These are phyloP conservation scores for Fukomys damarensis DNA, from an alignment of 2,113 vertebrate genomes.

Conservation along the genomic window DNA sequence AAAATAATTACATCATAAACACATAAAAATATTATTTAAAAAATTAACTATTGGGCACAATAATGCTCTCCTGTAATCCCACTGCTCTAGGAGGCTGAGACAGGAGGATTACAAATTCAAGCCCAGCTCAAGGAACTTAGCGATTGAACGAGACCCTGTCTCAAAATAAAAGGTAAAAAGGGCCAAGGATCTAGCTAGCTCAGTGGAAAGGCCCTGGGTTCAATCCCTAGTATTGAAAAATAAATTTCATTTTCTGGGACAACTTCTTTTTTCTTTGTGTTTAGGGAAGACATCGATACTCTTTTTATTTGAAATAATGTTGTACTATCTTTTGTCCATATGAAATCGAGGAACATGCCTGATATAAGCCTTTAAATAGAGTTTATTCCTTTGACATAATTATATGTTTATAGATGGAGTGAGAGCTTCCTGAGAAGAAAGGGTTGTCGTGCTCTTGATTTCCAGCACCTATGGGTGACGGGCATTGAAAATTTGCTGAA, in stretches of 20 bases:
- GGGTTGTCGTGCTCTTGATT: neutral
- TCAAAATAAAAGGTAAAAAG: neutral
- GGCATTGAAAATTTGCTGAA: slow-evolving; percentile 5
- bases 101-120: neutral
- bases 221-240: too few species aligned
- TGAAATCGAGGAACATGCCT: neutral
- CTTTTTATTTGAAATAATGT: neutral
- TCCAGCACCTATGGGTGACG: neutral
- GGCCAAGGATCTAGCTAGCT: neutral
- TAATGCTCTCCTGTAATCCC: neutral
- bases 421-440: neutral
- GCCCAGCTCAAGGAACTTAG: neutral
- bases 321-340: neutral
- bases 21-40: neutral
- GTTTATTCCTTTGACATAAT: neutral
- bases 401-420: neutral
- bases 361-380: neutral
- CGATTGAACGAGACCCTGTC: neutral
- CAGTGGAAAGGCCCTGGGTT: neutral
- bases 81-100: neutral
- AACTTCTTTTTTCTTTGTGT: neutral
- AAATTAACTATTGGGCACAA: neutral
- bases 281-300: neutral
- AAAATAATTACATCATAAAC: neutral
- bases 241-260: neutral